phyloP scores from a whole-genome alignment of 2,113 vertebrate species.

The Toxostoma redivivum region DNA sequence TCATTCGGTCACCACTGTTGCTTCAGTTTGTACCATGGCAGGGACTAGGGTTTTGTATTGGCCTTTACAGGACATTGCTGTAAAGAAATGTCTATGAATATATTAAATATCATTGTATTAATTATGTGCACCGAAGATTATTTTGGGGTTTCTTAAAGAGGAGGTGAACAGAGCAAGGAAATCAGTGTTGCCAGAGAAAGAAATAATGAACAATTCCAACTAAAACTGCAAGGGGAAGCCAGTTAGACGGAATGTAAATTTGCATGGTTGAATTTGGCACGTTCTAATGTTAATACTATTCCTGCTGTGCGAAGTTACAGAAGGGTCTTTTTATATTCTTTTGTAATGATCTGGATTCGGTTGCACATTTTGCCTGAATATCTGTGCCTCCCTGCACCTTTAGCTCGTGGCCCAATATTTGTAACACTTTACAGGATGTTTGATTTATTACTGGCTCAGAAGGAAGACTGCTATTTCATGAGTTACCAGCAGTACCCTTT shows the following conservation, averaged over 20 bases:
- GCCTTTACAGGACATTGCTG: not conserved
- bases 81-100: not conserved
- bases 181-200: not conserved
- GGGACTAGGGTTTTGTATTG: not conserved
- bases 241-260: not conserved
- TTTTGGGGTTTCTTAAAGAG: not conserved
- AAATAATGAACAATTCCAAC: not conserved
- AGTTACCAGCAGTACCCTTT: not conserved
- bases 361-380: not conserved
- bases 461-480: not conserved
- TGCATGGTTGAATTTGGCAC: not conserved
- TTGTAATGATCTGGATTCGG: not conserved
- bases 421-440: not conserved
- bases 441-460: not conserved
- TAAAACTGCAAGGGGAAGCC: not conserved
- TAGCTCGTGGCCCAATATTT: not conserved
- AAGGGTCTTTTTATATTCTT: not conserved
- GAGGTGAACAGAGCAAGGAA: not conserved
- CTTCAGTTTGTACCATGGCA: not conserved
- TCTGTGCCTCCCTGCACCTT: not conserved
- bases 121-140: not conserved
- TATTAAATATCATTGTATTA: not conserved
- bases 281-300: not conserved
- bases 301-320: not conserved
- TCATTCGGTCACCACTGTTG: not conserved